These are phyloP conservation scores for Myzus persicae DNA, from an alignment of 1,140 invertebrate genomes.

Conservation along the genomic window DNA sequence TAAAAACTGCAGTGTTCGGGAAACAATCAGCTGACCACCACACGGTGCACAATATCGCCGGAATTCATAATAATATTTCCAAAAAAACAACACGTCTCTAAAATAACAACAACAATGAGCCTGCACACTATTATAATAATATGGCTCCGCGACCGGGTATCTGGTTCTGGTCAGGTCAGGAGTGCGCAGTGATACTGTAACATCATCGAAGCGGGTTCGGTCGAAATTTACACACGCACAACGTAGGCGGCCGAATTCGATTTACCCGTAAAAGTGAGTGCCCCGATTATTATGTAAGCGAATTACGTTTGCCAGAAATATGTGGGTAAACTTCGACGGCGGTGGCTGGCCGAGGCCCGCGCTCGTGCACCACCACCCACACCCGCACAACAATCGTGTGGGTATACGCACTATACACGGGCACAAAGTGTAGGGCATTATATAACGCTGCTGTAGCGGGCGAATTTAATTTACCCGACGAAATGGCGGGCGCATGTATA, in stretches of 20 bases:
- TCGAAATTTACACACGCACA: background rate
- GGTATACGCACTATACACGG: background rate
- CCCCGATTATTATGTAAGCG: background rate
- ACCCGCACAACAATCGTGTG: background rate
- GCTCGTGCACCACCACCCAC: background rate
- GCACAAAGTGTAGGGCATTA: background rate
- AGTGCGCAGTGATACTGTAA: background rate
- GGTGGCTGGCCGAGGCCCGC: no score
- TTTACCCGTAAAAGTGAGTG: conserved; percentile 9
- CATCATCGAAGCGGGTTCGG: background rate
- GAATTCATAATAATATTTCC: no score
- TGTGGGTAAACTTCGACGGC: background rate
- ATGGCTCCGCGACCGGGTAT: background rate
- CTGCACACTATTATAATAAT: background rate
- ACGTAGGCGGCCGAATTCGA: background rate
- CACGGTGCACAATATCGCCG: no score
- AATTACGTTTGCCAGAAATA: background rate
- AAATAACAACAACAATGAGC: no score
- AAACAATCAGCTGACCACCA: no score
- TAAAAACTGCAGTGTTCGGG: no score
- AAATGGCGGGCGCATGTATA: background rate
- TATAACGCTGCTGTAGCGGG: background rate
- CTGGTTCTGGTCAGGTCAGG: background rate
- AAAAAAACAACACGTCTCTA: no score
- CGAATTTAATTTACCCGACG: background rate